phyloP scores from a whole-genome alignment of 2,113 vertebrate genomes.

The Mesoclemmys tuberculata region DNA sequence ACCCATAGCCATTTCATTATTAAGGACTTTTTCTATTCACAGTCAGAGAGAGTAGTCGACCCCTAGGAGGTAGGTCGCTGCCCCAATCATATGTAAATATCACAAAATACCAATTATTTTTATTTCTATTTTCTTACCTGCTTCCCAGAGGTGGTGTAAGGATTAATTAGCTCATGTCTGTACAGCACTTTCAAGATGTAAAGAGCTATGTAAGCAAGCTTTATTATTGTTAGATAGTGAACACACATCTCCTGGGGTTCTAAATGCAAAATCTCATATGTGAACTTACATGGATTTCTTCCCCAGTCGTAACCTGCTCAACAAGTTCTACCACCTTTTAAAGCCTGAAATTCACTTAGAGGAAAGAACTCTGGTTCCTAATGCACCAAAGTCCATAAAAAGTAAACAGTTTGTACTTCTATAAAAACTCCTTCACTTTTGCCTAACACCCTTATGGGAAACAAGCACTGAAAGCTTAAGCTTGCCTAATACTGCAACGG shows the following conservation, averaged over 20 bases:
- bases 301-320: neutral
- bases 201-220: neutral
- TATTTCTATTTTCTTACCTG: neutral
- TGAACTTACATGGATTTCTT: neutral
- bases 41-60: neutral
- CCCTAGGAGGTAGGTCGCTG: neutral
- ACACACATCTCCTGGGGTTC: conserved; percentile 14
- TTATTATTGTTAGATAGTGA: neutral
- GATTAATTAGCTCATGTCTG: conserved; percentile 31
- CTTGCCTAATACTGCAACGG: neutral
- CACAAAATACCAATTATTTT: neutral
- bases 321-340: neutral
- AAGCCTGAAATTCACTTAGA: no score
- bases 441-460: neutral
- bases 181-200: neutral
- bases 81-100: neutral
- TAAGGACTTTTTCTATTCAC: neutral
- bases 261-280: neutral
- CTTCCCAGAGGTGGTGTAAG: neutral
- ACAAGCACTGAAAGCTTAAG: neutral
- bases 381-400: neutral
- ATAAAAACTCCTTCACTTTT: fast-evolving
- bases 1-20: neutral
- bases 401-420: neutral
- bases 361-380: no score